Evolutionary conservation across 2,888 invertebrate genomes (phyloP), one percentile per base, ranked within the genome.

Genomic region (Rotaria socialis): DNA sequence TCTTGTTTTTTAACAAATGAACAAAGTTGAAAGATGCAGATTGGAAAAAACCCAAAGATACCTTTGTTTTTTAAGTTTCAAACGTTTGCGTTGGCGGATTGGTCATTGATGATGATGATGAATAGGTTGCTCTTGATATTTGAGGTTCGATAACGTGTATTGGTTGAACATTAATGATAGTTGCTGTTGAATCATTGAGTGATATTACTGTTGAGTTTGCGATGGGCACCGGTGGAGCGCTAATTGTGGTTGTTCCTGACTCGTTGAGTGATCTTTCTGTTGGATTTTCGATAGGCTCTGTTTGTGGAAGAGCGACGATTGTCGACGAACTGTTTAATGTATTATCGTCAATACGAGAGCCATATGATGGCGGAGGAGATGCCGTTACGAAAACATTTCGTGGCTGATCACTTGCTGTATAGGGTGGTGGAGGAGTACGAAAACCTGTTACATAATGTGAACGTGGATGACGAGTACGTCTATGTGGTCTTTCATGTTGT

Each of bases 291-390:
- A 80, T 47, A n/a, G 24, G 24, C 24, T n/a, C 47, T 6, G n/a
- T n/a, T 47, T 47, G 2, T n/a, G n/a, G 24, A 47, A 47, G 1
- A n/a, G 24, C 24, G 19, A 0, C n/a, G 2, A n/a, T 14, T 6
- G 80, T 47, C 24, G 80, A 22, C 2, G 80, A 8, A 41, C 11
- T 24, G 1, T 2, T 47, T 14, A 2, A 2, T 22, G n/a, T 8
- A 47, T 80, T 10, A 1, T 67, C 35, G 5, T 27, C 6, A 0
- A 16, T 16, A 14, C n/a, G 24, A 19, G 47, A n/a, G 6, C 47
- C 80, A 47, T 80, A 80, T 14, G 80, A 14, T 8, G 80, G 80
- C 19, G 80, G 80, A 80, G n/a, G 80, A 8, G 80, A 80, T 16
- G 80, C 1, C 16, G 27, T 35, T 5, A 67, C 7, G 19, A 67